Evolutionary conservation across 2,888 invertebrate species (phyloP), one percentile per base, ranked within the genome.

Genomic region (Aporophyla lueneburgensis): DNA sequence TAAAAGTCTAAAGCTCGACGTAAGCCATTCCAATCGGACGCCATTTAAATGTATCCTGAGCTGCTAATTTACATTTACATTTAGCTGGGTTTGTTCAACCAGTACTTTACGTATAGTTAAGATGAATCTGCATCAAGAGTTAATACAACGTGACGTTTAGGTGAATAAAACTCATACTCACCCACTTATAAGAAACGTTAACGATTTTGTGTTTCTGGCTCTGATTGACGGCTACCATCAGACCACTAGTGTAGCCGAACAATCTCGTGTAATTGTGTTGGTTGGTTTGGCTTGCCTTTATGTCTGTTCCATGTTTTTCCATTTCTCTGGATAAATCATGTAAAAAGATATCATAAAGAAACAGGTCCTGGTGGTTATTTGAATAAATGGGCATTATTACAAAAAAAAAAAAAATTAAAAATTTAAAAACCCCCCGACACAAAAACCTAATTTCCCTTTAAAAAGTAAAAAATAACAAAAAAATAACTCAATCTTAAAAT

Each of bases 171-270:
- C 14, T 56, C 6, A 0, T 33, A 74, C 87, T 85, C 85, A 94
- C 95, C 95, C 95, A 95, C 88, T 95, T 95, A 67, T 95, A 95
- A 4, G 92, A 81, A 0, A 94, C 88, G 70, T 94, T 93, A 19
- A 95, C 82, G 59, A 86, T 78, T 9, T 69, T 62, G 0, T 81
- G 85, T 4, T 56, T 70, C 53, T 90, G 89, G 12, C 89, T 92
- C 82, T 95, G 94, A 71, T 94, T 92, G 19, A 96, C 86, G 0
- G 87, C 94, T 12, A 95, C 3, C 82, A 91, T 89, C 43, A 96
- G 82, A 0, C 93, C 90, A 40, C 86, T 87, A 2, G 40, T 46
- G 63, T 84, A 87, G 0, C 95, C 94, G 21, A 90, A 86, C 0
- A n/a, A 51, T 0, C 65, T 71, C 0, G 87, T 88, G 24, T 76